These are phyloP conservation scores for Oophaga sylvatica DNA, from an alignment of 2,797 vertebrate species.

Conservation along the genomic window DNA sequence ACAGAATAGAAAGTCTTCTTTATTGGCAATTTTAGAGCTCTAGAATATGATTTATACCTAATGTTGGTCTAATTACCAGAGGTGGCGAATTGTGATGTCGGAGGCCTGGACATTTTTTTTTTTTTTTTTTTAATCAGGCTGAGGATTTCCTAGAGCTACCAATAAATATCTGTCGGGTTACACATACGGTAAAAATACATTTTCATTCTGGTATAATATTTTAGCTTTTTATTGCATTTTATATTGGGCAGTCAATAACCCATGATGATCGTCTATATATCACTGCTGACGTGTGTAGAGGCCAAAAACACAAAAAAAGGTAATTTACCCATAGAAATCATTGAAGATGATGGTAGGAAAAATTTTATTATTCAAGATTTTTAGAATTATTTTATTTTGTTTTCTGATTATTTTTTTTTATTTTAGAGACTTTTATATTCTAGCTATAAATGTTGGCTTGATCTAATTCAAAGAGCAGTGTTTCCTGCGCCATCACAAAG, in stretches of 20 bases:
- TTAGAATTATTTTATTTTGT: not conserved
- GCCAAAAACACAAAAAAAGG: not conserved
- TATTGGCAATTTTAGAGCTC: constrained; percentile 50
- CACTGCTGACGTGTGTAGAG: not conserved
- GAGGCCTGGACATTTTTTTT: not conserved
- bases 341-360: not conserved
- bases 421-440: not conserved
- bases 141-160: not conserved
- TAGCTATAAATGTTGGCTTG: not conserved
- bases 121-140: not conserved
- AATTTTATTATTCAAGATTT: not conserved
- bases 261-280: not conserved
- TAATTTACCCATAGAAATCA: no score
- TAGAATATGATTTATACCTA: constrained; percentile 54
- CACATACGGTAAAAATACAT: not conserved
- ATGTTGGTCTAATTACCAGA: constrained; percentile 52
- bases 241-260: not conserved
- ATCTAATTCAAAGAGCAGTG: not conserved
- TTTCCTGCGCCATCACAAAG: not conserved
- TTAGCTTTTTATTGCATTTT: constrained; percentile 11
- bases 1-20: constrained; percentile 55
- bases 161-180: not conserved
- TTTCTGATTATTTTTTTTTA: not conserved
- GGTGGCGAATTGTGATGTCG: constrained; percentile 2
- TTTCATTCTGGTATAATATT: constrained; percentile 7